A percentile compares a stretch with the other conserved stretches of the same genome.
These are phyloP conservation scores for Dryocosmus kuriphilus DNA, from an alignment of 2,888 invertebrate genomes.

Conservation along the genomic window DNA sequence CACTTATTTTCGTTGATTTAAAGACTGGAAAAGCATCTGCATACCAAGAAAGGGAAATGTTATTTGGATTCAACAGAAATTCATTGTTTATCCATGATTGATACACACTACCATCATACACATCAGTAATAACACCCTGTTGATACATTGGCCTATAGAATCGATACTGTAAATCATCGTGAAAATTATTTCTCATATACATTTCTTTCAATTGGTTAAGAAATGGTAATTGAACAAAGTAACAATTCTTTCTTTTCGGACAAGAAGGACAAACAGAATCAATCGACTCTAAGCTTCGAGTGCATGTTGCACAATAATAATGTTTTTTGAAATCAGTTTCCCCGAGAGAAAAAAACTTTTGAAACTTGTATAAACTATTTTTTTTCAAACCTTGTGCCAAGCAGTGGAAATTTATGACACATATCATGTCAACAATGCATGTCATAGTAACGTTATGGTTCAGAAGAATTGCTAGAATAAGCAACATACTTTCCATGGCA, in stretches of 20 bases:
- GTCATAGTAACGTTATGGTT: constrained; percentile 27
- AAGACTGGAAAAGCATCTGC: no score
- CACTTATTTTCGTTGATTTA: no score
- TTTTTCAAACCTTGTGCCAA: not conserved
- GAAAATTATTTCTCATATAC: constrained; percentile 41
- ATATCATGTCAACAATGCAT: constrained; percentile 37
- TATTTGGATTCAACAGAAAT: no score
- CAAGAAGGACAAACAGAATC: constrained; percentile 10
- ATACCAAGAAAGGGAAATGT: no score
- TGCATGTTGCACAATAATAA: no score
- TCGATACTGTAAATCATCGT: constrained; percentile 39
- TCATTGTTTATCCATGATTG: constrained; percentile 41
- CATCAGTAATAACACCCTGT: constrained; percentile 40
- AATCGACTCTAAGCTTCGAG: not conserved
- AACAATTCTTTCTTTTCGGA: constrained; percentile 38
- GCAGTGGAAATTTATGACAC: constrained; percentile 41
- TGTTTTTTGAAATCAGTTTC: no score
- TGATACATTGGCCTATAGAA: constrained; percentile 41
- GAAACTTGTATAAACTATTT: constrained; percentile 4
- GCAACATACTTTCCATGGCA: constrained; percentile 44
- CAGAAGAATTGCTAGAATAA: constrained; percentile 41
- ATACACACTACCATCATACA: constrained; percentile 47
- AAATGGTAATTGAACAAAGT: constrained; percentile 35
- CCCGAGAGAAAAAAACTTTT: no score
- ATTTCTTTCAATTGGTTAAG: constrained; percentile 42